Base-by-base conservation (phyloP, 2,113 vertebrate species). In the Etheostoma cragini region DNA sequence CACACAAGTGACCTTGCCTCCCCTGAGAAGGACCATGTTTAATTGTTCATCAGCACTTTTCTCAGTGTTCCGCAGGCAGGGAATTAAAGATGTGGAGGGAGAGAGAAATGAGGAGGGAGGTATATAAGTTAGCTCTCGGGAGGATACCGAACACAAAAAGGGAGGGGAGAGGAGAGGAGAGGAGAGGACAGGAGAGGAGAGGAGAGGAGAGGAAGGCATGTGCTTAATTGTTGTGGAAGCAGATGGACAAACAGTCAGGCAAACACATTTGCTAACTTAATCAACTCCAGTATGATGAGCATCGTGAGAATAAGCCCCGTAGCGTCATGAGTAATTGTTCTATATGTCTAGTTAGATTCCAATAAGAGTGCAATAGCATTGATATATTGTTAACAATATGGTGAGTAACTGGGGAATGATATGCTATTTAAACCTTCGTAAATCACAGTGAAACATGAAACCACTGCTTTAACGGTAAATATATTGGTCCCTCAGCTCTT, bases 11-110 rank as follows among this genome's bases (percentile, higher is more conserved):
- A 93, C 93, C 89, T 92, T 92, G 83, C 46, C 67, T 91, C 88
- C 88, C 87, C 64, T 62, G 89, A 88, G 91, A 94, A 86, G 87
- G 85, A 77, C 82, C 83, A 71, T 89, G 84, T 92, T 92, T 94
- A 94, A 94, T 93, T 93, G 91, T 89, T 92, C 89, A 92, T 93
- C 92, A 94, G 89, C 91, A 92, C 86, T 93, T 93, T 94, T 81
- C 76, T 86, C 71, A 61, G 83, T 83, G 85, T 85, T 90, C 91
- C 19, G 73, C 81, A 72, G 88, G 83, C 90, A 78, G 85, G 66
- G 88, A 93, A 88, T 92, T 90, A 92, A 91, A 92, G 82, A 73
- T 60, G 50, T 76, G 76, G 76, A 84, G 80, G 73, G 35, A 49
- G 76, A 77, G 79, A 80, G 65, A 76, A 87, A 84, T 22, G 61